Conservation (phyloP, 2,888 invertebrate species). For the Amaurobius ferox region DNA sequence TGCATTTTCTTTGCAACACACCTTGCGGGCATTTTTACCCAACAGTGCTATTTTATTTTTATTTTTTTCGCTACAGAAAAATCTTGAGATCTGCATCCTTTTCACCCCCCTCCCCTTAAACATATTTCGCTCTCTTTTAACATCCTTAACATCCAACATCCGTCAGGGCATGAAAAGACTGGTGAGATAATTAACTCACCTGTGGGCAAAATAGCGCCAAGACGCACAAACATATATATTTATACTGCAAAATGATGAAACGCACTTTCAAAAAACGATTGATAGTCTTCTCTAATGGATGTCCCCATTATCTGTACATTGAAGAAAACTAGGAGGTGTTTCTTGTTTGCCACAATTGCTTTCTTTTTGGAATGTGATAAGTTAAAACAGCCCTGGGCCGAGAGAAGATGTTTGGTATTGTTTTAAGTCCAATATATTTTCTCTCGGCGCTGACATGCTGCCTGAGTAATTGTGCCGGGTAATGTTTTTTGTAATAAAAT, state of each 20-base stretch:
- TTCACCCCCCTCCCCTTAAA: slow-evolving; percentile 19
- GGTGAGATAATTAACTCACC: slow-evolving; percentile 64
- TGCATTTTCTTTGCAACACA: slow-evolving; percentile 49
- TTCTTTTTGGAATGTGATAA: slow-evolving; percentile 42
- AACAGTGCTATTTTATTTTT: too few relatives aligned
- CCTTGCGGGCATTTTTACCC: slow-evolving; percentile 61
- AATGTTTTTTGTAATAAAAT: too few relatives aligned
- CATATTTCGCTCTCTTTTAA: slow-evolving; percentile 23
- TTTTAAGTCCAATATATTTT: too few relatives aligned
- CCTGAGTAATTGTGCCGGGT: too few relatives aligned
- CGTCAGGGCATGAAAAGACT: slow-evolving; percentile 12
- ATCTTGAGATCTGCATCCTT: slow-evolving; percentile 62
- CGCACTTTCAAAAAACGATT: slow-evolving; percentile 28
- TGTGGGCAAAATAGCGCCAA: slow-evolving; percentile 47
- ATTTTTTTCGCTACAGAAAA: slow-evolving; percentile 27
- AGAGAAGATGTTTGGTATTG: too few relatives aligned
- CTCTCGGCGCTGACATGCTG: too few relatives aligned
- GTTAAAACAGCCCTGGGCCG: slow-evolving; percentile 42
- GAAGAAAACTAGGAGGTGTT: slow-evolving; percentile 24
- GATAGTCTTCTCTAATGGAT: slow-evolving; percentile 46
- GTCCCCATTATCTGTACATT: slow-evolving; percentile 42
- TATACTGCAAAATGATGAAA: slow-evolving; percentile 55
- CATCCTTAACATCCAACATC: slow-evolving; percentile 39
- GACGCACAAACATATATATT: background rate
- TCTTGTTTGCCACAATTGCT: slow-evolving; percentile 29